A percentile compares a stretch with the other conserved stretches of the same genome.
Conservation (phyloP, 2,113 vertebrate species). For the Carettochelys insculpta region DNA sequence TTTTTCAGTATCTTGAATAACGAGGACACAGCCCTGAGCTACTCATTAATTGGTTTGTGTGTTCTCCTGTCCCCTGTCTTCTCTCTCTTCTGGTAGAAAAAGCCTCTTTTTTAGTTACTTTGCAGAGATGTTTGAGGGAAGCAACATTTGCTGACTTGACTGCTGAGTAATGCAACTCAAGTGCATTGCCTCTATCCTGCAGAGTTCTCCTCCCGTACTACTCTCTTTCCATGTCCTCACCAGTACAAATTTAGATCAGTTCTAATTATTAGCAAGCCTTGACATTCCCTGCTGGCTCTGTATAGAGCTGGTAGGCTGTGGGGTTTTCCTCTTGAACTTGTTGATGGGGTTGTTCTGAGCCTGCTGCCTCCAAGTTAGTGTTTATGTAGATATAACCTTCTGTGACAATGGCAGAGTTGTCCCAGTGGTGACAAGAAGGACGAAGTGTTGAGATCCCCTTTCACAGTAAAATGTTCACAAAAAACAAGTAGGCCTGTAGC, state of each 20-base stretch:
- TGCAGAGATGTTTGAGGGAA: background rate
- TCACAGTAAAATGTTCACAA: constrained; percentile 61
- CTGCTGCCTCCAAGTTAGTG: background rate
- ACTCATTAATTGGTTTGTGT: background rate
- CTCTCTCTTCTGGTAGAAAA: background rate
- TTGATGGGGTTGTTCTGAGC: too few species aligned
- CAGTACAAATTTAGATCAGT: background rate
- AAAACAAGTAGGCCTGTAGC: too few species aligned
- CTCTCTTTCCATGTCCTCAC: constrained; percentile 5
- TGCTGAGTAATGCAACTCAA: constrained; percentile 41
- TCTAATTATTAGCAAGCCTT: constrained; percentile 15
- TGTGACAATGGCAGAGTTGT: constrained; percentile 51
- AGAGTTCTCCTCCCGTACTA: background rate
- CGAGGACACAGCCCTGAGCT: background rate
- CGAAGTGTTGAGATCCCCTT: background rate
- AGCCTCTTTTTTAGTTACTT: background rate
- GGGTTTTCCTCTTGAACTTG: too few species aligned
- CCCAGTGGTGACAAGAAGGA: constrained; percentile 29
- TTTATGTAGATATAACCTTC: background rate
- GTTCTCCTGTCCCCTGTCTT: background rate
- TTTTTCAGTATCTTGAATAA: background rate
- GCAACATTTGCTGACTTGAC: constrained; percentile 21
- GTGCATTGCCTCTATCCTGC: constrained; percentile 37
- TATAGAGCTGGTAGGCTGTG: background rate
- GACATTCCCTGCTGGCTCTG: constrained; percentile 2